Evolutionary conservation across 2,113 vertebrate genomes (phyloP).

Genomic region (Suricata suricatta): DNA sequence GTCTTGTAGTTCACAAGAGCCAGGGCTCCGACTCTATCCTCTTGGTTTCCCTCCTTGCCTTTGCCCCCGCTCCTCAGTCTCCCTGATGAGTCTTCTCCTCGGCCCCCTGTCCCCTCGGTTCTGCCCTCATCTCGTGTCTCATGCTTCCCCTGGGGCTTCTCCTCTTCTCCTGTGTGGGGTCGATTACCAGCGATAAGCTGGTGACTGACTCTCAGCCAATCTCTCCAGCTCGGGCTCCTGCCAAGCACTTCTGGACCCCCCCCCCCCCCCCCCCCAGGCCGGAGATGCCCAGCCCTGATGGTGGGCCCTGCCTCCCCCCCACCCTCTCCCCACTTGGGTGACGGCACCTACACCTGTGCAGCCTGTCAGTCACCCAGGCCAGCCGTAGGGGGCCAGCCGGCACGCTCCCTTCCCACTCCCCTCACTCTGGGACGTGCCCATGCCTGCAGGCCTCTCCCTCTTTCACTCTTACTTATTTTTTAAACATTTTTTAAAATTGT

Average conservation of each 20-base stretch:
- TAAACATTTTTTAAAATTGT: not conserved
- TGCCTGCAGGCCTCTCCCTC: rapidly evolving
- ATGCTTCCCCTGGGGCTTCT: not conserved
- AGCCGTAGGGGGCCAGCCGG: not conserved
- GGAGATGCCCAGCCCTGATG: not conserved
- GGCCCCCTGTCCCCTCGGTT: not conserved
- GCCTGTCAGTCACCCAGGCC: not conserved
- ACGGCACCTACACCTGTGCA: rapidly evolving
- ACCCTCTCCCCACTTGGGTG: not conserved
- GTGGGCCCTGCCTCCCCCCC: rapidly evolving
- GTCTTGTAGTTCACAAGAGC: too few species aligned
- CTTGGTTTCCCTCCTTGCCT: not conserved
- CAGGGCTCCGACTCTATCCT: not conserved
- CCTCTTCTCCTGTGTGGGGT: not conserved
- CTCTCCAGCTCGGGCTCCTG: not conserved
- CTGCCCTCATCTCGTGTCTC: not conserved
- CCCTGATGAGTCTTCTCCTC: not conserved
- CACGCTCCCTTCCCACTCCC: rapidly evolving
- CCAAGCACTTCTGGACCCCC: not conserved
- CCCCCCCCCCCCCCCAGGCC: not conserved
- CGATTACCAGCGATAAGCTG: not conserved
- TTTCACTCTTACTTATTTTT: not conserved
- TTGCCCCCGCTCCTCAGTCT: not conserved
- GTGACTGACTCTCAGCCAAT: not conserved
- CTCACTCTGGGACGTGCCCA: not conserved